A percentile compares a stretch with the other conserved stretches of the same genome.
Evolutionary conservation across 2,888 invertebrate genomes (phyloP).

Genomic region (Carcina quercana): DNA sequence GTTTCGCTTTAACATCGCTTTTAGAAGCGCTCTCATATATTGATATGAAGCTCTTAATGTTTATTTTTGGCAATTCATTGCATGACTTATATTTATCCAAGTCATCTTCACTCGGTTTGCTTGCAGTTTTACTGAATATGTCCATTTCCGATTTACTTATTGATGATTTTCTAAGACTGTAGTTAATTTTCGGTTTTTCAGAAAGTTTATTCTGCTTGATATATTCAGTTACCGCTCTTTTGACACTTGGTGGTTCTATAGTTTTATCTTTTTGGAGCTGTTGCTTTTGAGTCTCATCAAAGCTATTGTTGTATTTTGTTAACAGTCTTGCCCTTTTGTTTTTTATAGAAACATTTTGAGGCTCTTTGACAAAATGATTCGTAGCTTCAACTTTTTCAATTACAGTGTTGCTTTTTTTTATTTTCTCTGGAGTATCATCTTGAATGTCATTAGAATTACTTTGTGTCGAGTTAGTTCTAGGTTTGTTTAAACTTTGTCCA

Average conservation of each 20-base stretch:
- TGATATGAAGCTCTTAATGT: constrained; percentile 58
- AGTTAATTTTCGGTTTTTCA: constrained; percentile 22
- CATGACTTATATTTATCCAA: constrained; percentile 60
- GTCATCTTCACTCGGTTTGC: constrained; percentile 30
- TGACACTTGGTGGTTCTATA: constrained; percentile 19
- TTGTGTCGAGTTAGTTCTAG: too few species aligned
- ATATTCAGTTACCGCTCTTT: constrained; percentile 22
- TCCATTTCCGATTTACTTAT: constrained; percentile 70
- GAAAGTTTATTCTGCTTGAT: constrained; percentile 22
- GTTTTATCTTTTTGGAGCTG: neutral
- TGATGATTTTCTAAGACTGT: constrained; percentile 38
- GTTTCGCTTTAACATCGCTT: constrained; percentile 28
- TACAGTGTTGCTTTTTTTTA: too few species aligned
- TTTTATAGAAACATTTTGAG: constrained; percentile 21
- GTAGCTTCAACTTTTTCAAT: constrained; percentile 4
- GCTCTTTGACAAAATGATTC: constrained; percentile 1
- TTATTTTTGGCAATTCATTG: constrained; percentile 60
- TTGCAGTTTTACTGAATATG: constrained; percentile 52
- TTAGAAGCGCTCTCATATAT: constrained; percentile 58
- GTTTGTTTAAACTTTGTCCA: constrained; percentile 20
- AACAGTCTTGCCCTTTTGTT: constrained; percentile 37
- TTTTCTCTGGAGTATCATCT: too few species aligned
- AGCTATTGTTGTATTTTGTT: constrained; percentile 23
- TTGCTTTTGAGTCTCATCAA: constrained; percentile 16
- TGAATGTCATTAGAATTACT: too few species aligned